Percentiles rank a stretch among this genome's conserved stretches.
Evolutionary conservation across 2,888 invertebrate genomes (phyloP).

Genomic region (Drosophila flavopinicola): DNA sequence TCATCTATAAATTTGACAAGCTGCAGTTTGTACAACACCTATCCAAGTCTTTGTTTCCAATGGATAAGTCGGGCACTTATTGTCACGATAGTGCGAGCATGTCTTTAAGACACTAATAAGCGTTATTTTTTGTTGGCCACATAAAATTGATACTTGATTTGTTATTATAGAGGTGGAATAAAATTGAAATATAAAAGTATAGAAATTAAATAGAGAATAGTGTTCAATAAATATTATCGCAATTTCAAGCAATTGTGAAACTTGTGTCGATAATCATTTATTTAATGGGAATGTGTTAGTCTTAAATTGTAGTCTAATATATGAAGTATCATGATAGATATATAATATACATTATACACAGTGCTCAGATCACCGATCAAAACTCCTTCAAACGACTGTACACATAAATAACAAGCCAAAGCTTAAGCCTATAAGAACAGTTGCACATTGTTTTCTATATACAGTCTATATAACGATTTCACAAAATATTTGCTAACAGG

Average conservation of each 20-base stretch:
- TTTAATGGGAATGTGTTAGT: constrained; percentile 53
- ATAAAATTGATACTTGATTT: constrained; percentile 1
- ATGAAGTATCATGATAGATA: constrained; percentile 15
- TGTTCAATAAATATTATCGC: no score
- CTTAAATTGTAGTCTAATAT: constrained; percentile 36
- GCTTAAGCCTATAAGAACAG: constrained; percentile 36
- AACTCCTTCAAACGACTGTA: constrained; percentile 32
- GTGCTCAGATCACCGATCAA: no score
- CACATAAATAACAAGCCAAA: constrained; percentile 36
- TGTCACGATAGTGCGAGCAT: no score
- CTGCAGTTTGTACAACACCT: constrained; percentile 57
- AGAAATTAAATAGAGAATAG: background rate
- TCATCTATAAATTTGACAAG: constrained; percentile 67
- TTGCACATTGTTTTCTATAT: constrained; percentile 48
- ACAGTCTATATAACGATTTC: constrained; percentile 42
- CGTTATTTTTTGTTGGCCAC: background rate
- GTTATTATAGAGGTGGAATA: background rate
- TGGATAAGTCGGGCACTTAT: background rate
- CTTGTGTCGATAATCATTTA: constrained; percentile 35
- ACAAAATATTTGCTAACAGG: constrained; percentile 27
- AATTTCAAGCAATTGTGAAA: no score
- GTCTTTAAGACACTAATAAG: no score
- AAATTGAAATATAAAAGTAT: background rate
- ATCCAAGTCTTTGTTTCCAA: constrained; percentile 45
- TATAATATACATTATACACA: constrained; percentile 47